Evolutionary conservation across 2,888 invertebrate species (phyloP), one percentile per base, ranked within the genome.

Genomic region (Heliconius hortense): DNA sequence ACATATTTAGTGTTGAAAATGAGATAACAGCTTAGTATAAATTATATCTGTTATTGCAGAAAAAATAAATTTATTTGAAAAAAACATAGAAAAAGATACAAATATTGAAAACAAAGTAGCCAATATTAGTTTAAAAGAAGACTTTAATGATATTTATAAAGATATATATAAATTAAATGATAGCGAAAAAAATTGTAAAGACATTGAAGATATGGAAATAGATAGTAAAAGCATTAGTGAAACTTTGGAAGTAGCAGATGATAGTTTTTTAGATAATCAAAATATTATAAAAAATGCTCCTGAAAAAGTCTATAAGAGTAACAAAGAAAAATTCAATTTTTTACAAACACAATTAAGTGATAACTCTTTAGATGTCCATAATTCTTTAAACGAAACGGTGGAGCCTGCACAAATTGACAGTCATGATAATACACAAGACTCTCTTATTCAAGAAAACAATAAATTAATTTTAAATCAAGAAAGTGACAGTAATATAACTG

Each of bases 61-160:
- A 79, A 93, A 92, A 94, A 94, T 94, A 91, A 94, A 83, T 82
- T 89, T 93, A 89, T 94, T 94, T 84, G 94, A 94, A 82, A 93
- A 89, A 80, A 88, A 89, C 83, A 82, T 86, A 82, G 90, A 90
- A 81, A 89, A 87, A 88, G 89, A 90, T 78, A 81, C 82, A 72
- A 86, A 80, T 82, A 82, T 89, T 81, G 88, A 88, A 81, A 84
- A 84, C 81, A 92, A 90, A 89, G 82, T 91, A 83, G 84, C 84
- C 78, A 90, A 85, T 83, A 82, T 91, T 81, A 87, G 88, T 80
- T 83, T 91, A 87, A 89, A 90, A 87, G 89, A 87, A 80, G 87
- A 82, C 82, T 82, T 81, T 85, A 84, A 83, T 83, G 85, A 78
- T 87, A 89, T 85, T 82, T 79, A 81, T 84, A 88, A 86, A 82